Percentiles rank a stretch among this genome's conserved stretches.
phyloP scores from a whole-genome alignment of 30 jellyfish, hydroid and myxozoan genomes.

The Aurelia aurita complex sp. Pacific region DNA sequence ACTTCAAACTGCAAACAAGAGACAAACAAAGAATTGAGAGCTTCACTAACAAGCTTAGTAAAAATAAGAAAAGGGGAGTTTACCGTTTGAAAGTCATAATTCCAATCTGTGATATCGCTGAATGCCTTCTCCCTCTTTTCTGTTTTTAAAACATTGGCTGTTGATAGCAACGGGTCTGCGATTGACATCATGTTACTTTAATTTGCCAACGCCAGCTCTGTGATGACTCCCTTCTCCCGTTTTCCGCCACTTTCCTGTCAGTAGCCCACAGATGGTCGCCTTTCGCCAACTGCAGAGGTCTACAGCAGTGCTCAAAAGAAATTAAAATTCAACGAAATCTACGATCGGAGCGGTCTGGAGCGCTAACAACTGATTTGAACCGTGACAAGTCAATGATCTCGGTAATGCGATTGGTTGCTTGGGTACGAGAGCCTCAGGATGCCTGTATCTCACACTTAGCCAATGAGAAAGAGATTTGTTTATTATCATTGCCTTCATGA shows the following conservation, averaged over 20 bases:
- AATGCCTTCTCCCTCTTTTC: conserved; percentile 65
- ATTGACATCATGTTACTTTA: conserved; percentile 74
- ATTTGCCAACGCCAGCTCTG: conserved; percentile 31
- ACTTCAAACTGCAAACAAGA: too few relatives aligned
- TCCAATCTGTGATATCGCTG: conserved; percentile 85
- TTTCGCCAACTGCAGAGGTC: background rate
- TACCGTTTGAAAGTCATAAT: conserved; percentile 97
- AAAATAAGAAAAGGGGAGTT: conserved; percentile 3
- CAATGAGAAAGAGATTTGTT: conserved; percentile 30
- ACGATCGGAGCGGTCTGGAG: background rate
- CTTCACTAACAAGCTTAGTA: too few relatives aligned
- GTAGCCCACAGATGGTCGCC: conserved; percentile 68
- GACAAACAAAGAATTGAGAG: too few relatives aligned
- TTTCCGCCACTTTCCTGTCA: conserved; percentile 6
- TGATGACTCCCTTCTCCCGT: background rate
- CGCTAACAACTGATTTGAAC: conserved; percentile 1
- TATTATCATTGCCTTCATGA: background rate
- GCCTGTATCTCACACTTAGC: conserved; percentile 19
- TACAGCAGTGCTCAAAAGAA: conserved; percentile 50
- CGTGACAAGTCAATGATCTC: conserved; percentile 13
- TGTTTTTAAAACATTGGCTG: conserved; percentile 60
- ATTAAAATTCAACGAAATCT: conserved; percentile 29
- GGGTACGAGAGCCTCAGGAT: conserved; percentile 22
- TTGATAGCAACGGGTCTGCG: conserved; percentile 83
- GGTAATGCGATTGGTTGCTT: conserved; percentile 5